Evolutionary conservation across 2,888 invertebrate genomes (phyloP).

Genomic region (Lycophotia porphyrea): DNA sequence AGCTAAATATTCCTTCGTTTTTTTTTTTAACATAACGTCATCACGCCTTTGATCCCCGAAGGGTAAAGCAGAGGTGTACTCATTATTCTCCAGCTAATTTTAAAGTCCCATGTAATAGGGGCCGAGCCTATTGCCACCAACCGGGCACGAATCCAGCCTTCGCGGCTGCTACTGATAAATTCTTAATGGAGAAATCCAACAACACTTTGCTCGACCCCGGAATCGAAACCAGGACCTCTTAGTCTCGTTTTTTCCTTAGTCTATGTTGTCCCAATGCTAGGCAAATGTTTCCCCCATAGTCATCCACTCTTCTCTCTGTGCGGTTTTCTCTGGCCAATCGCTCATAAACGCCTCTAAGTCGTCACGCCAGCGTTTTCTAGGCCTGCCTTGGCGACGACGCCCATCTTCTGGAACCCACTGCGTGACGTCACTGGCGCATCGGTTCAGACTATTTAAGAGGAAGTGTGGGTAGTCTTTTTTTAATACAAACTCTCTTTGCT

Average conservation of each 20-base stretch:
- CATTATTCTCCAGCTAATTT: not conserved
- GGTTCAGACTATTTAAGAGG: not conserved
- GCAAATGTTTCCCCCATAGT: too few relatives aligned
- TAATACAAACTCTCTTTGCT: too few relatives aligned
- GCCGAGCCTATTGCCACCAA: not conserved
- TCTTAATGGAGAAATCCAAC: not conserved
- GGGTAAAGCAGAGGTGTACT: not conserved
- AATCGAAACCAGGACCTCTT: not conserved
- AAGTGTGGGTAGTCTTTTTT: too few relatives aligned
- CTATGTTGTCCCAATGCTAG: not conserved
- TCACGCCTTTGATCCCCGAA: not conserved
- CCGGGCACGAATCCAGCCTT: not conserved
- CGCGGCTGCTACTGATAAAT: not conserved
- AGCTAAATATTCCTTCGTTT: too few relatives aligned
- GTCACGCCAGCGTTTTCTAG: not conserved
- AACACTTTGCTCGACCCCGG: not conserved
- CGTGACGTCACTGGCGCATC: not conserved
- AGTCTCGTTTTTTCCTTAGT: not conserved
- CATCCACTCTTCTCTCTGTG: not conserved
- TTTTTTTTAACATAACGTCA: not conserved
- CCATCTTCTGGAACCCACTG: not conserved
- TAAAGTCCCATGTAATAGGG: not conserved
- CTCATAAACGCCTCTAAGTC: too few relatives aligned
- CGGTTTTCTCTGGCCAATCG: not conserved
- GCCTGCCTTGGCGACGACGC: not conserved